Evolutionary conservation across 2,113 vertebrate genomes (phyloP), one percentile per base, ranked within the genome.

Genomic region (Pteruthius melanotis): DNA sequence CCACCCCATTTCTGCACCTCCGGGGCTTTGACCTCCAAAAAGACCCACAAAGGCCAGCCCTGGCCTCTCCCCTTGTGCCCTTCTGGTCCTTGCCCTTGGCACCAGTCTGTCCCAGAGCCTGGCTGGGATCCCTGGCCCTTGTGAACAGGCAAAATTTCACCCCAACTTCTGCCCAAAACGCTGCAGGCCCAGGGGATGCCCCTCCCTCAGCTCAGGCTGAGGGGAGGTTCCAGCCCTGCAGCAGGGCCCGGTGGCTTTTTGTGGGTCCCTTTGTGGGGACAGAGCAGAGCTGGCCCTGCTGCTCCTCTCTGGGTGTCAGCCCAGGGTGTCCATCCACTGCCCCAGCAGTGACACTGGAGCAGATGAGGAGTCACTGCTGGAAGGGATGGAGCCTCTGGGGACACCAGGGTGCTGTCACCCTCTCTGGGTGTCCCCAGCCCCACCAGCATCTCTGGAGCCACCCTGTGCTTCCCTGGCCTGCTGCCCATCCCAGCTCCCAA

Each of bases 191-290:
- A 3, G 47, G 39, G 66, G 40, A 13, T 11, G 28, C 13, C 35
- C 11, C 64, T 86, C 12, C 37, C 19, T 75, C 5, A 1, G 39
- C 3, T 39, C 15, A 21, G 83, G 63, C 16, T 24, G 40, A 33
- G 40, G 49, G 68, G 27, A 77, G 71, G 4, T 40, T 11, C 47
- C 27, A 7, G 1, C 52, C 78, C 75, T n/a, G 50, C 42, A 12
- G 42, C n/a, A n/a, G n/a, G 24, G 7, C 13, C 52, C 5, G 11
- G 35, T n/a, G 3, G 0, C 4, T 3, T 57, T 18, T 27, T 7
- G 1, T 11, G 40, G 52, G 4, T 33, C 53, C 19, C 6, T 11
- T 9, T 37, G 33, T 61, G 60, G 45, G 11, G 7, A 18, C 60
- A 66, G 68, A 57, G 33, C 84, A 76, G 69, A 28, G 52, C 40